Base-by-base conservation (phyloP, 2,113 vertebrate genomes). In the Seriola dumerili region DNA sequence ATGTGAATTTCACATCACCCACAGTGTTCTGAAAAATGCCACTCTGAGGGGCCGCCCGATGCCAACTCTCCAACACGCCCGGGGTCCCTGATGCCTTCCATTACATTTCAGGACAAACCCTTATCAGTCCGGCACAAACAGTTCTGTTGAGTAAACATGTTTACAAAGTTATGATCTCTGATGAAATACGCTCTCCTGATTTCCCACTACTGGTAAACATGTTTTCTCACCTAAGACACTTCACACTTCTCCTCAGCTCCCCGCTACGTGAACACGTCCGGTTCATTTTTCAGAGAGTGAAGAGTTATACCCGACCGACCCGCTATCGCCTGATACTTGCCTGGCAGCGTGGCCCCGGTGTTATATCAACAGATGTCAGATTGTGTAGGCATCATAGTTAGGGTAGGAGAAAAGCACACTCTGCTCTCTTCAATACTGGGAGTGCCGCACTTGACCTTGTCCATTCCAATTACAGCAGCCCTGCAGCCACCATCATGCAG, bases 361-460 rank as follows among this genome's bases (percentile, higher is more conserved):
- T 78, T 77, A 55, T 62, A 92, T 80, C 89, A 89, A 87, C 88
- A 84, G 73, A 87, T 69, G 91, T 90, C 91, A 83, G 73, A 44
- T 52, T 59, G 70, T 29, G 70, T 93, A 11, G 65, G 50, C 82
- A 0, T 94, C 90, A 91, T 80, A 76, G 88, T 91, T 89, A 86
- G 77, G 38, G 70, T 3, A 5, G 78, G 61, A 83, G 78, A 84
- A 72, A 85, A 83, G 69, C 79, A 42, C 87, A 78, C 80, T 80
- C 59, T 44, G 78, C 76, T 87, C 83, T 55, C 65, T 63, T 86
- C 79, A 65, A 54, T 88, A 84, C 78, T 69, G 80, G 70, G 85
- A 89, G 76, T 54, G 85, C 40, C 8, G 21, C 76, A 86, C 83
- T 89, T 90, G 91, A 92, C 91, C 91, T 89, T 91, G 91, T 94